Percentiles rank a stretch among this genome's conserved stretches.
These are phyloP conservation scores for Thalassoma bifasciatum DNA, from an alignment of 2,113 vertebrate genomes.

Conservation along the genomic window DNA sequence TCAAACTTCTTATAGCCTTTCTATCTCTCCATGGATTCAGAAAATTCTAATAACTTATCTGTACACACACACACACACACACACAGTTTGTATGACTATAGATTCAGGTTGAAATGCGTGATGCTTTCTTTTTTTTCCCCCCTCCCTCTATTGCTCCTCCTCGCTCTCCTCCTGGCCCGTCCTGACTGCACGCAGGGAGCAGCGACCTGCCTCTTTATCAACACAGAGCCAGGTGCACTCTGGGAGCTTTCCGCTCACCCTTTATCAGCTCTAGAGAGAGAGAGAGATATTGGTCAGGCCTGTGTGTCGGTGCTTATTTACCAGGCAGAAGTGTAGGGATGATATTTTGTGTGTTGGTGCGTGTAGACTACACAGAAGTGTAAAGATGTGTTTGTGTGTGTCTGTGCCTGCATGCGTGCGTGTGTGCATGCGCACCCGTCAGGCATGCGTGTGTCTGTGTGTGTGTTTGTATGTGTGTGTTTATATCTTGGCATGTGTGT, in stretches of 20 bases:
- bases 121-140: too few relatives aligned
- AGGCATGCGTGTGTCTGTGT: background rate
- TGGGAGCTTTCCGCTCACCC: constrained; percentile 77
- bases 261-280: constrained; percentile 75
- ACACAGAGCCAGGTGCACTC: constrained; percentile 82
- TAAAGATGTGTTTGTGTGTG: constrained; percentile 10
- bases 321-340: constrained; percentile 29
- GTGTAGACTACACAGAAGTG: too few relatives aligned
- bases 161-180: constrained; percentile 51
- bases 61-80: too few relatives aligned
- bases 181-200: constrained; percentile 68
- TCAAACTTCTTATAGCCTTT: constrained; percentile 63
- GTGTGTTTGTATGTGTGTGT: constrained; percentile 31
- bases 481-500: constrained; percentile 45
- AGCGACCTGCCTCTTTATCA: constrained; percentile 79
- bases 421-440: constrained; percentile 7
- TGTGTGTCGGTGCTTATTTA: constrained; percentile 21
- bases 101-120: too few relatives aligned
- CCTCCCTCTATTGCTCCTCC: constrained; percentile 29
- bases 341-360: constrained; percentile 31
- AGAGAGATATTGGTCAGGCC: constrained; percentile 56
- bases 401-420: background rate
- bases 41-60: too few relatives aligned
- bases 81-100: too few relatives aligned
- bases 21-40: constrained; percentile 64